Evolutionary conservation across 2,888 invertebrate genomes (phyloP), one percentile per base, ranked within the genome.

Genomic region (Peribatodes rhomboidaria): DNA sequence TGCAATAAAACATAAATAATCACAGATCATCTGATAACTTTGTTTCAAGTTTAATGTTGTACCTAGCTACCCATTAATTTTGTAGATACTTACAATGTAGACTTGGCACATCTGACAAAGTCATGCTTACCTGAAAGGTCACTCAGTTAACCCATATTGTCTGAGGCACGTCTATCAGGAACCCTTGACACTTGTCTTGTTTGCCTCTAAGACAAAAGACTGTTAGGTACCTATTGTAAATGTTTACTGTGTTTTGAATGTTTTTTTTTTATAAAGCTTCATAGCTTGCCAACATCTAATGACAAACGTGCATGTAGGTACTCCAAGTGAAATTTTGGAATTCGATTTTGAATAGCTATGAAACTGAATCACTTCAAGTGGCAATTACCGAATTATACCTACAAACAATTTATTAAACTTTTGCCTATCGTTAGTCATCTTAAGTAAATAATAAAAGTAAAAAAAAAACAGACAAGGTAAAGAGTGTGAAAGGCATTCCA

Each of bases 141-240:
- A 42, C 42, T 9, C 20, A 13, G 10, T 14, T 61, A 39, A 61
- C 61, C 54, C 54, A 16, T 22, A 60, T 60, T 60, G 60, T 54
- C 16, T 47, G n/a, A 41, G 27, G 44, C 20, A 16, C 4, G 27
- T 44, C 52, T 14, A 1, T 49, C 27, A 27, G 1, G 18, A 10
- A 46, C 46, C 37, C 37, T 47, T 60, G 52, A 20, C 52, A 37
- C 41, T 18, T 47, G 39, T 50, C 47, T 31, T 27, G 10, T 27
- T 6, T 4, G 27, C n/a, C n/a, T 27, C 27, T 27, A 27, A 20
- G 16, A 54, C 61, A 61, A 54, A 54, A 59, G 58, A 42, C 10
- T 35, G 11, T 49, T 33, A 22, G n/a, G n/a, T n/a, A n/a, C 10
- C 16, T 31, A 9, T 20, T 31, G 13, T n/a, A 33, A 50, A 27